These are phyloP conservation scores for Harpagoxenus sublaevis DNA, from an alignment of 2,888 invertebrate genomes.

Conservation along the genomic window DNA sequence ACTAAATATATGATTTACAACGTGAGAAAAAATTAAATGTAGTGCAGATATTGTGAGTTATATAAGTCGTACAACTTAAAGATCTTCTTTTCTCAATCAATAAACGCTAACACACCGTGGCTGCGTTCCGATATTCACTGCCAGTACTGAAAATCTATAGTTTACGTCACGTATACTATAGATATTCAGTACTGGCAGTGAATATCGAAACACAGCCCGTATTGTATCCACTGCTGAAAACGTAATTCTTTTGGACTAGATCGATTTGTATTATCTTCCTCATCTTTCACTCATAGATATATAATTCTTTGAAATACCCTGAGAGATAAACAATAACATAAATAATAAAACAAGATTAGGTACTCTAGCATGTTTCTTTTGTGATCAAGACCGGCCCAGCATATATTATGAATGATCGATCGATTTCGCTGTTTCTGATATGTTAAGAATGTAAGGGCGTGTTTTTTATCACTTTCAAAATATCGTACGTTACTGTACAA, in stretches of 20 bases:
- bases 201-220: neutral
- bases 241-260: slow-evolving; percentile 16
- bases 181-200: too few relatives aligned
- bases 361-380: neutral
- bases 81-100: neutral
- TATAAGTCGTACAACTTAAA: neutral
- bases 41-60: neutral
- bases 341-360: slow-evolving; percentile 13
- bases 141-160: too few relatives aligned
- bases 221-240: neutral
- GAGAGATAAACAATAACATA: slow-evolving; percentile 3
- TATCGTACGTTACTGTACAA: slow-evolving; percentile 33
- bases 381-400: slow-evolving; percentile 1
- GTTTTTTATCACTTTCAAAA: slow-evolving; percentile 49
- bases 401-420: slow-evolving; percentile 35
- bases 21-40: slow-evolving; percentile 6
- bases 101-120: neutral
- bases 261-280: slow-evolving; percentile 10
- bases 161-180: too few relatives aligned
- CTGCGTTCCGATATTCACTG: too few relatives aligned
- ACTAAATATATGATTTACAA: slow-evolving; percentile 17
- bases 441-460: slow-evolving; percentile 46
- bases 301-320: slow-evolving; percentile 7
- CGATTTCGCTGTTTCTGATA: slow-evolving; percentile 39
- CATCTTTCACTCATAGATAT: neutral